Conservation (phyloP, 2,888 invertebrate genomes). For the Dendrolimus houi region DNA sequence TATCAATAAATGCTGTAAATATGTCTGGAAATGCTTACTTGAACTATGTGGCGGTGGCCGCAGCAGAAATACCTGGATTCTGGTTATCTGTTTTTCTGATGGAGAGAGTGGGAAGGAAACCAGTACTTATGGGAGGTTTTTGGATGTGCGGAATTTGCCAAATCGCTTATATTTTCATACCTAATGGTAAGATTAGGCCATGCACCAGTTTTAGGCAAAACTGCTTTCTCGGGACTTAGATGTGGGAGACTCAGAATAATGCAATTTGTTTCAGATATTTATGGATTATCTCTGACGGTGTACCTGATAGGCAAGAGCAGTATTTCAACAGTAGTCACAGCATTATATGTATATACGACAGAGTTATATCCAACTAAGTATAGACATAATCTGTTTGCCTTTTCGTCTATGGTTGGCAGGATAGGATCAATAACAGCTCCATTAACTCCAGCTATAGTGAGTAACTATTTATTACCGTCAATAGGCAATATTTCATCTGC, state of each 20-base stretch:
- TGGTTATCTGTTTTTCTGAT: constrained; percentile 78
- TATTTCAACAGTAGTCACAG: constrained; percentile 79
- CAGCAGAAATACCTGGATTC: constrained; percentile 84
- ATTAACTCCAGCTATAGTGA: constrained; percentile 79
- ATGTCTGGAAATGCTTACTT: constrained; percentile 80
- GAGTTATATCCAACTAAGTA: constrained; percentile 82
- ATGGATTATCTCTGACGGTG: constrained; percentile 56
- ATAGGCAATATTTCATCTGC: no score
- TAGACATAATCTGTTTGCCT: constrained; percentile 78
- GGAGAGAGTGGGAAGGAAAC: constrained; percentile 78
- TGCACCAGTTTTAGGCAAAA: background rate
- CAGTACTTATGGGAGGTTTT: constrained; percentile 77
- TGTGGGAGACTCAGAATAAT: background rate
- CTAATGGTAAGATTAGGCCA: constrained; percentile 50
- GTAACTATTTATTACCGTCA: constrained; percentile 13
- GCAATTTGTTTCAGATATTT: constrained; percentile 28
- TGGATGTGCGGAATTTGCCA: constrained; percentile 79
- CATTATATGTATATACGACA: constrained; percentile 80
- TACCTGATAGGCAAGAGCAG: constrained; percentile 80
- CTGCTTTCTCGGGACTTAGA: background rate
- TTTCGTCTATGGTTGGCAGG: constrained; percentile 80
- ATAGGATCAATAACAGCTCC: constrained; percentile 81
- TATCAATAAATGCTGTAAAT: constrained; percentile 81
- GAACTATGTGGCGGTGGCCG: constrained; percentile 80
- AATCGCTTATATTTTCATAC: constrained; percentile 76